Percentiles rank a stretch among this genome's conserved stretches.
Evolutionary conservation across 2,113 vertebrate species (phyloP).

Genomic region (Brachyistius frenatus): DNA sequence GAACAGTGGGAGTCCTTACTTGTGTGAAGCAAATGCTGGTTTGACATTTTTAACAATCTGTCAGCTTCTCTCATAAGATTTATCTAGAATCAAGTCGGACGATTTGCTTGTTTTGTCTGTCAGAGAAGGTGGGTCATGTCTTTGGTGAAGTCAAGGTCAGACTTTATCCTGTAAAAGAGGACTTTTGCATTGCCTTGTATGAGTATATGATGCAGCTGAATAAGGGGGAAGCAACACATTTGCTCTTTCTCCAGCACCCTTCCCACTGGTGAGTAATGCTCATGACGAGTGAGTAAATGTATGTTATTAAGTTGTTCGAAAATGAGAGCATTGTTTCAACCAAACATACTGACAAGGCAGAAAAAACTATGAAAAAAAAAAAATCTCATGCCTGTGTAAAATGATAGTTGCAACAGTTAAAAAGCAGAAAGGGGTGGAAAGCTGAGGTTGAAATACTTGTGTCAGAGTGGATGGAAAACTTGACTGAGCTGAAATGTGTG

Average conservation of each 20-base stretch:
- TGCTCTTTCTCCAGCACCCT: slow-evolving; percentile 6
- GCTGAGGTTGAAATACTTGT: background rate
- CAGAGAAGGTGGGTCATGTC: too few species aligned
- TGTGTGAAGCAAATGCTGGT: background rate
- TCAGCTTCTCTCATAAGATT: background rate
- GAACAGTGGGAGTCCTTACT: background rate
- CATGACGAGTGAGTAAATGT: background rate
- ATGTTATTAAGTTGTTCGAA: slow-evolving; percentile 10
- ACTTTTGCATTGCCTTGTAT: background rate
- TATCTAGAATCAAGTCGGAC: background rate
- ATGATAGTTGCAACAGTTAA: slow-evolving; percentile 16
- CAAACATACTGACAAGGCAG: background rate
- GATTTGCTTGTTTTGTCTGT: too few species aligned
- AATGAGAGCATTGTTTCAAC: background rate
- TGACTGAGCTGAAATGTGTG: background rate
- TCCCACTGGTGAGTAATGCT: slow-evolving; percentile 31
- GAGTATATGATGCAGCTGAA: background rate
- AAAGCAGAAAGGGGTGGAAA: slow-evolving; percentile 24
- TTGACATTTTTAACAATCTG: background rate
- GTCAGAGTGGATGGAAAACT: slow-evolving; percentile 36
- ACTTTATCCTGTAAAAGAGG: background rate
- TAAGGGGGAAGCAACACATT: background rate
- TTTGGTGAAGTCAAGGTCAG: slow-evolving; percentile 11
- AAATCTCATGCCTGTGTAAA: background rate
- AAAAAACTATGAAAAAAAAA: background rate